Base-by-base conservation (phyloP, 2,888 invertebrate genomes). In the Nymphalis polychloros region DNA sequence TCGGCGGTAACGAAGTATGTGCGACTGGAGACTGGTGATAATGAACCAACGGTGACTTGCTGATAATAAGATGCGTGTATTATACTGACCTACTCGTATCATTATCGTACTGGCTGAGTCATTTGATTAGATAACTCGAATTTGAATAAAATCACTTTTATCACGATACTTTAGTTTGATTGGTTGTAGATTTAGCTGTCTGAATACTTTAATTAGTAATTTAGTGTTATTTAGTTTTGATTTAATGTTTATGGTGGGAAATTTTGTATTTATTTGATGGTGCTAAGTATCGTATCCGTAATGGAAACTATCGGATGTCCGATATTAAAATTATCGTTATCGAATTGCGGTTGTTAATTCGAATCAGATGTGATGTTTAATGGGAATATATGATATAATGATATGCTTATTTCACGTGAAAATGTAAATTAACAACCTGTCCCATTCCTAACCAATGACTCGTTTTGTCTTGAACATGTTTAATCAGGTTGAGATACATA, bases 1-100 rank as follows among this genome's bases (percentile, higher is more conserved):
- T 80, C 79, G 77, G 75, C 78, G 78, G 81, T 83, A 87, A 84
- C 83, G 79, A 84, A 81, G 79, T 78, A 75, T 78, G 78, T 77
- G 78, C 52, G 59, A 59, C 75, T 71, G 75, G 73, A 70, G 72
- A 66, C 71, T 74, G 41, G 41, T 41, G 75, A 77, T 85, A 84
- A 86, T 83, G 83, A 86, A 83, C 47, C 53, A 53, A 53, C 60
- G 65, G 65, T 66, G 65, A 66, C 65, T 66, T 66, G 65, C 60
- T 60, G 60, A 66, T 66, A 66, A 66, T 66, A 60, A 66, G 65
- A 66, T 65, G 59, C 65, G 65, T 66, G 50, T 66, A 66, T 60
- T 66, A 60, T 55, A 55, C 55, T 55, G 55, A 53, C 57, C 57
- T 46, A 50, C 20, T 50, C 17, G 31, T 60, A 65, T 65, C 17